phyloP scores from a whole-genome alignment of 2,797 vertebrate genomes.

The Falco concolor region DNA sequence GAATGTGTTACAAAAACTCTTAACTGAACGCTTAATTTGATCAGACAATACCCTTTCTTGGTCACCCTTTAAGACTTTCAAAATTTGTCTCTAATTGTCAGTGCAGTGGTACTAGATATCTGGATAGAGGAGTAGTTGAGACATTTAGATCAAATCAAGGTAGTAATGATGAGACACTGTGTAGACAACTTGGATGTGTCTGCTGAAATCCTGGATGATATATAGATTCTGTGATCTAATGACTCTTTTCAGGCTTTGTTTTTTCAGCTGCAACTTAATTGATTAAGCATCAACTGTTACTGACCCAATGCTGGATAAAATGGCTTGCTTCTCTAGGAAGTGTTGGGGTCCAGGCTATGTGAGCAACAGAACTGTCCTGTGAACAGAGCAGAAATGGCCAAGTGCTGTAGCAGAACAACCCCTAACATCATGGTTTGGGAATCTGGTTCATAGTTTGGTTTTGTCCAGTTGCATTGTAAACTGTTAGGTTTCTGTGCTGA shows the following conservation, averaged over 20 bases:
- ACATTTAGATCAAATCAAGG: background rate
- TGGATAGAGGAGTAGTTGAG: background rate
- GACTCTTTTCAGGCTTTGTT: background rate
- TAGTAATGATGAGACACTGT: background rate
- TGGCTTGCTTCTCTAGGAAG: background rate
- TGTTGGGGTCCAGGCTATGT: background rate
- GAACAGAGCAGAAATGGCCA: background rate
- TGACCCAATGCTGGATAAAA: background rate
- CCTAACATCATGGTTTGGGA: background rate
- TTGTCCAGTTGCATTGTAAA: background rate
- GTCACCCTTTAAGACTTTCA: background rate
- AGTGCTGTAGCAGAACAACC: background rate
- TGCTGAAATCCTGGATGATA: background rate
- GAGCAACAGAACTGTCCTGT: background rate
- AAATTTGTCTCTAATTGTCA: background rate
- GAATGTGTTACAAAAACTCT: background rate
- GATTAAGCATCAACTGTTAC: background rate
- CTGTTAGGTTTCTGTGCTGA: background rate
- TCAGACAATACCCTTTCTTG: background rate
- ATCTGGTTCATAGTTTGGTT: background rate
- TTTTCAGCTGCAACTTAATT: background rate
- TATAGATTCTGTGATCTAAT: background rate
- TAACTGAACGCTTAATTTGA: conserved; percentile 22
- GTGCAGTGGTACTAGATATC: background rate
- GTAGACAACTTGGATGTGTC: background rate